These are phyloP conservation scores for Coilia nasus DNA, from an alignment of 2,797 vertebrate species.

Conservation along the genomic window DNA sequence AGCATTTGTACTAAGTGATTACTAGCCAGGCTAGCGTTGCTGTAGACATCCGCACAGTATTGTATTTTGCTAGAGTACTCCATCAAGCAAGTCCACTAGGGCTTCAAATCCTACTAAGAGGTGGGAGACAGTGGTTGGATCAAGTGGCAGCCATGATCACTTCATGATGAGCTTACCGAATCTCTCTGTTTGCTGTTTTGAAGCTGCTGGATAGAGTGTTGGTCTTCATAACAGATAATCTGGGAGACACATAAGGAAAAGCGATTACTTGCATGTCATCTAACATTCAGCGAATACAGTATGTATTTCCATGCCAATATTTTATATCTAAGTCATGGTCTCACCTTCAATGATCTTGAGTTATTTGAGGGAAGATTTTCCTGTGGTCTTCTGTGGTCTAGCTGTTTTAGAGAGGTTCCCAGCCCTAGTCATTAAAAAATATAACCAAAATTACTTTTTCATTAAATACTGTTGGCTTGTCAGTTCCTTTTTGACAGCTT, in stretches of 20 bases:
- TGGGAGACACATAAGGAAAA: slow-evolving; percentile 23
- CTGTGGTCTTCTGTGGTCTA: neutral
- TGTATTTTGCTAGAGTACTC: too few relatives aligned
- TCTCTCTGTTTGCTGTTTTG: slow-evolving; percentile 41
- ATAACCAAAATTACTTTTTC: neutral
- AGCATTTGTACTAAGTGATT: slow-evolving; percentile 55
- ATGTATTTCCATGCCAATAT: neutral
- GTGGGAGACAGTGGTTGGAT: neutral
- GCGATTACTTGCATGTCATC: neutral
- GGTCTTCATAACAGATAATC: slow-evolving; percentile 43
- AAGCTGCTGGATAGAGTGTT: slow-evolving; percentile 41
- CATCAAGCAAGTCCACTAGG: too few relatives aligned
- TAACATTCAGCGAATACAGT: neutral
- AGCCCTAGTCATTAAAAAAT: neutral
- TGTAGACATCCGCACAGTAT: neutral
- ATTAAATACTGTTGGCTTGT: neutral
- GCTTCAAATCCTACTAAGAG: too few relatives aligned
- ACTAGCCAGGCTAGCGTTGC: neutral
- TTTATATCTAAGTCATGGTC: neutral
- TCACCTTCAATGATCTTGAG: neutral
- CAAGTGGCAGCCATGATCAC: too few relatives aligned
- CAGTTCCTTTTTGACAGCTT: neutral
- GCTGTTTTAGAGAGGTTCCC: neutral
- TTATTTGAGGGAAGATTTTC: neutral
- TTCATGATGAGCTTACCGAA: slow-evolving; percentile 45